Conservation (phyloP, 2,113 vertebrate species). For the Peromyscus leucopus region DNA sequence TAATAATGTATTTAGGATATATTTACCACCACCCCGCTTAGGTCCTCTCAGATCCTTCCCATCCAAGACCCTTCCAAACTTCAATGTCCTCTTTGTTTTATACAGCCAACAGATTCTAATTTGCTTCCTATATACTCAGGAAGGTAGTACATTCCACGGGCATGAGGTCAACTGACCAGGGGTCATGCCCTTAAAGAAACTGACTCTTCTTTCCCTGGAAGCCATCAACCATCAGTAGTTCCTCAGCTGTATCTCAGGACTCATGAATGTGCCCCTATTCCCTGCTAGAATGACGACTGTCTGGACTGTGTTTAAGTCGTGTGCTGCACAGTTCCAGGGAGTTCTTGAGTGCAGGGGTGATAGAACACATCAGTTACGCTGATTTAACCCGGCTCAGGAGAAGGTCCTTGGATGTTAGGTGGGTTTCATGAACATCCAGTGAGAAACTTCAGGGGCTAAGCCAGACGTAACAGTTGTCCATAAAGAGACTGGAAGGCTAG, state of each 20-base stretch:
- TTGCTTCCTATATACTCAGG: neutral
- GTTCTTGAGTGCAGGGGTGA: neutral
- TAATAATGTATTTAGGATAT: neutral
- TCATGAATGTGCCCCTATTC: fast-evolving
- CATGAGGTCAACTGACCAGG: neutral
- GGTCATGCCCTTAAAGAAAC: neutral
- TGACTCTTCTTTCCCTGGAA: neutral
- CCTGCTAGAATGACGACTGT: neutral
- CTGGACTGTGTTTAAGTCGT: neutral
- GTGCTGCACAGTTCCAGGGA: neutral
- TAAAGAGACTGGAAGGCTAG: neutral
- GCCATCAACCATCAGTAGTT: neutral
- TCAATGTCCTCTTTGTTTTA: neutral
- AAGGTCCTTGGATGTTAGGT: neutral
- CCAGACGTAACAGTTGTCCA: fast-evolving
- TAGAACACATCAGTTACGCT: neutral
- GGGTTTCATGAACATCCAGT: neutral
- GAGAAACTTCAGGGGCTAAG: neutral
- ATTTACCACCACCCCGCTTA: neutral
- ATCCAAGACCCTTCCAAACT: neutral
- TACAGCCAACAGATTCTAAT: neutral
- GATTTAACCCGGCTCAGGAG: neutral
- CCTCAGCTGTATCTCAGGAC: neutral
- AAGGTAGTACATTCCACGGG: no score
- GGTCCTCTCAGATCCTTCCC: neutral